Conservation (phyloP, 1,140 invertebrate genomes). For the Thalassaphorura encarpata region DNA sequence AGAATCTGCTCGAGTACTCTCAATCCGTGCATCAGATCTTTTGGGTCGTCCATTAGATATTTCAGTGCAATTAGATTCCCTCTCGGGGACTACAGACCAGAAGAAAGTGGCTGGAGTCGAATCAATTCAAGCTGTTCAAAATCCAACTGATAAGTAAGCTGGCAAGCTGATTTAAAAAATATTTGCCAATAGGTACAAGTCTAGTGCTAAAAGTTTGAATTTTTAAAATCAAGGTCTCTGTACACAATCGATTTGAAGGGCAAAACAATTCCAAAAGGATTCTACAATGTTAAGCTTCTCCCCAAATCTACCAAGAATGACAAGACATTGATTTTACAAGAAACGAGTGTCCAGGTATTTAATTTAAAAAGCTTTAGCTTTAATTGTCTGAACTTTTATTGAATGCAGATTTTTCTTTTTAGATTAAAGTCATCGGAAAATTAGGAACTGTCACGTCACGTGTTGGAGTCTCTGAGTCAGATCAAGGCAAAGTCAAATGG, state of each 20-base stretch:
- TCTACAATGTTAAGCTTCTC: slow-evolving; percentile 64
- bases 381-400: neutral
- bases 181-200: slow-evolving; percentile 6
- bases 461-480: slow-evolving; percentile 79
- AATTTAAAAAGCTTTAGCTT: neutral
- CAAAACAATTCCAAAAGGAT: slow-evolving; percentile 65
- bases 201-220: neutral
- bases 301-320: slow-evolving; percentile 26
- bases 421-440: slow-evolving; percentile 58
- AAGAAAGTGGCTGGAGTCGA: slow-evolving; percentile 61
- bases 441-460: slow-evolving; percentile 66
- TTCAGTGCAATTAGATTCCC: slow-evolving; percentile 47
- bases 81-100: slow-evolving; percentile 58
- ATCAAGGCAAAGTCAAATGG: slow-evolving; percentile 45
- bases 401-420: slow-evolving; percentile 38
- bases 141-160: slow-evolving; percentile 48
- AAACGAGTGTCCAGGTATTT: slow-evolving; percentile 41
- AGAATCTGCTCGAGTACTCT: slow-evolving; percentile 56
- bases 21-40: slow-evolving; percentile 69
- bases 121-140: slow-evolving; percentile 54
- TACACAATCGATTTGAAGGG: slow-evolving; percentile 71
- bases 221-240: slow-evolving; percentile 46
- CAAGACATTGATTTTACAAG: slow-evolving; percentile 46
- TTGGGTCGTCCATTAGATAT: slow-evolving; percentile 58
- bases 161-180: slow-evolving; percentile 2